Evolutionary conservation across 2,797 vertebrate species (phyloP).

Genomic region (Chelon auratus): DNA sequence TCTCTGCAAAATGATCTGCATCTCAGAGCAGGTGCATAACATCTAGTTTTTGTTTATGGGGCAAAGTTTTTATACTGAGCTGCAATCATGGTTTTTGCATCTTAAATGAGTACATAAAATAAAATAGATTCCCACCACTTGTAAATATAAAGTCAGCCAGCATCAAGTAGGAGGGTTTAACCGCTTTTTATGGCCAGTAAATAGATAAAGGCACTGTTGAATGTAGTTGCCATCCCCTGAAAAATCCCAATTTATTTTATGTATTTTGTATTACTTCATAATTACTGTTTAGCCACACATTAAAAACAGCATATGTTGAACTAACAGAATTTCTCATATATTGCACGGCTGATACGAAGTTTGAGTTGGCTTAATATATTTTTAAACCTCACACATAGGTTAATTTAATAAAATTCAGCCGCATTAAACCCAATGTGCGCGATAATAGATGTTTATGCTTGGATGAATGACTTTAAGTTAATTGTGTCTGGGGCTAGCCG

Average conservation of each 20-base stretch:
- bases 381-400: neutral
- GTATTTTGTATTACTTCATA: neutral
- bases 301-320: neutral
- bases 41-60: neutral
- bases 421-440: neutral
- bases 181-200: neutral
- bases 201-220: neutral
- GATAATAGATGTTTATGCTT: neutral
- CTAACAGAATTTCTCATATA: neutral
- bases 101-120: neutral
- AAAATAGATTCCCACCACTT: neutral
- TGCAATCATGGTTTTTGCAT: neutral
- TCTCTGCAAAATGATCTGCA: neutral
- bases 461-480: conserved; percentile 33
- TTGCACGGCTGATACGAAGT: neutral
- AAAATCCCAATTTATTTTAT: too few species aligned
- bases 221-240: neutral
- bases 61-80: neutral
- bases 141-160: neutral
- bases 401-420: conserved; percentile 1
- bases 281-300: neutral
- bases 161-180: neutral
- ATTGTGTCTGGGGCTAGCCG: conserved; percentile 36
- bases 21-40: neutral
- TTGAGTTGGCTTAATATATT: neutral